phyloP scores from a whole-genome alignment of 2,113 vertebrate genomes.

The Albula glossodonta region DNA sequence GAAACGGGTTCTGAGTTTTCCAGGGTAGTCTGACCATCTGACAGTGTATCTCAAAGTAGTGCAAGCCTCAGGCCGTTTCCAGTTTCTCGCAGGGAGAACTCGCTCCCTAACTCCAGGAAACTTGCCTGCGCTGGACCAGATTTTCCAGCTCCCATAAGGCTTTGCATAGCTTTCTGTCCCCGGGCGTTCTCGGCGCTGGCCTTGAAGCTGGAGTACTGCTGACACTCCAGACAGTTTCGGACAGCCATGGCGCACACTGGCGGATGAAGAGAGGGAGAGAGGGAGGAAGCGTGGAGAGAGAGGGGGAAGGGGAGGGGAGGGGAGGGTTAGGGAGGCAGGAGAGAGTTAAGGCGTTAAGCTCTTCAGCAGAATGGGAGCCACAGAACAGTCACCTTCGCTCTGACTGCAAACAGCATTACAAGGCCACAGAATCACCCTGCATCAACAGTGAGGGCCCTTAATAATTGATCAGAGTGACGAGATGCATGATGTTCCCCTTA shows the following conservation, averaged over 20 bases:
- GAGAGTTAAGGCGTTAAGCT: background rate
- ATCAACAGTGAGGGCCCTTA: background rate
- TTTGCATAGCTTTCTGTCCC: constrained; percentile 61
- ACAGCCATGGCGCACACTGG: constrained; percentile 92
- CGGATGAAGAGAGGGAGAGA: background rate
- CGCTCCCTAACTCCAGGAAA: constrained; percentile 22
- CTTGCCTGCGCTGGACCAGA: constrained; percentile 84
- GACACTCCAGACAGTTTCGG: constrained; percentile 94
- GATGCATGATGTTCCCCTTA: constrained; percentile 44
- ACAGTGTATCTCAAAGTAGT: too few relatives aligned
- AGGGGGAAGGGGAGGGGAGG: background rate
- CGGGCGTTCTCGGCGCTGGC: constrained; percentile 64
- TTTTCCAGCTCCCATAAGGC: constrained; percentile 67
- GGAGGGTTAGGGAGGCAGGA: too few relatives aligned
- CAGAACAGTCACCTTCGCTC: background rate
- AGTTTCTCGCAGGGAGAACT: too few relatives aligned
- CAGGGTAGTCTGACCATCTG: too few relatives aligned
- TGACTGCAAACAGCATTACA: background rate
- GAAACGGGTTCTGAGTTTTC: background rate
- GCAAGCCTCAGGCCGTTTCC: too few relatives aligned
- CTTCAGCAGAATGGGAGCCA: background rate
- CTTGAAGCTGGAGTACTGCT: constrained; percentile 77
- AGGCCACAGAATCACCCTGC: background rate
- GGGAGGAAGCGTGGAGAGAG: background rate
- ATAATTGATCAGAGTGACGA: background rate